phyloP scores from a whole-genome alignment of 2,888 invertebrate genomes.

The Cryptosula pallasiana region DNA sequence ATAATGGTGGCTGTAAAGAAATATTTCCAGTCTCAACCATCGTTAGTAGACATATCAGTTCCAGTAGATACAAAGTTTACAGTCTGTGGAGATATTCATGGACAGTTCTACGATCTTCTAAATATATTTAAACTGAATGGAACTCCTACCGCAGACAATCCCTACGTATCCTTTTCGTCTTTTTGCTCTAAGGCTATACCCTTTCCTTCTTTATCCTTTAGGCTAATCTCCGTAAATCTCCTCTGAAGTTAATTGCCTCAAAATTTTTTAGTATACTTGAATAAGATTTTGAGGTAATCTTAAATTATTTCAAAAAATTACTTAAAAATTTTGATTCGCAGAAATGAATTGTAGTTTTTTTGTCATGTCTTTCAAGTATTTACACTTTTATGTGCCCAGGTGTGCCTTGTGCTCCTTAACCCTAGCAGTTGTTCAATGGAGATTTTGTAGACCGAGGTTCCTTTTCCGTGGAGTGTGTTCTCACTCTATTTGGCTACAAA shows the following conservation, averaged over 20 bases:
- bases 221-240: too few species aligned
- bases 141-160: slow-evolving; percentile 88
- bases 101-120: slow-evolving; percentile 96
- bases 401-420: too few species aligned
- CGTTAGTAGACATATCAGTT: slow-evolving; percentile 83
- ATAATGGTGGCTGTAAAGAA: slow-evolving; percentile 85
- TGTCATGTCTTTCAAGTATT: too few species aligned
- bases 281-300: too few species aligned
- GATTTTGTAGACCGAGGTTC: slow-evolving; percentile 99
- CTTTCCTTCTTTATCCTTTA: too few species aligned
- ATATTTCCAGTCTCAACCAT: slow-evolving; percentile 76
- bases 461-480: slow-evolving; percentile 98
- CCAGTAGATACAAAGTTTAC: slow-evolving; percentile 84
- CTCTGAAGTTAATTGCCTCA: too few species aligned
- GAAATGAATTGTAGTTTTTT: too few species aligned
- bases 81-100: slow-evolving; percentile 97
- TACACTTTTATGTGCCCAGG: too few species aligned
- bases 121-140: slow-evolving; percentile 96
- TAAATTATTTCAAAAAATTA: too few species aligned
- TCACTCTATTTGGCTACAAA: slow-evolving; percentile 93
- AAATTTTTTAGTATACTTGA: too few species aligned
- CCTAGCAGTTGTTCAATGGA: slow-evolving; percentile 79
- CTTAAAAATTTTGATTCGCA: too few species aligned
- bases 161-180: slow-evolving; percentile 67
- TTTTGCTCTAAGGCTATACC: too few species aligned